Base-by-base conservation (phyloP, 2,113 vertebrate species). In the Haliaeetus leucogaster region DNA sequence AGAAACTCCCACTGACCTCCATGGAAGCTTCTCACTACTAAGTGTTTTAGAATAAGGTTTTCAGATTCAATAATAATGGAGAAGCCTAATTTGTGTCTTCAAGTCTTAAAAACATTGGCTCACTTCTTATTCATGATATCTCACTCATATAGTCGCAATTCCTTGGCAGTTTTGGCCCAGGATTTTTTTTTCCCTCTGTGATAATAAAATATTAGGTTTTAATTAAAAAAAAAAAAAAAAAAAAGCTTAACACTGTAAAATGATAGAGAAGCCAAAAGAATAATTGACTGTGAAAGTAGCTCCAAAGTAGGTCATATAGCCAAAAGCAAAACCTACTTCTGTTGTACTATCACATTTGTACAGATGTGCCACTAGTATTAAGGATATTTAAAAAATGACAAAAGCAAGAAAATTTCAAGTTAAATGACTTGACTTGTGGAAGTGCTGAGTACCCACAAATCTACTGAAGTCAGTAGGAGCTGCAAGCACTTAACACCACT, bases 271-370 rank as follows among this genome's bases (percentile, higher is more conserved):
- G 12, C 30, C 38, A 72, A 76, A 79, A 94, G 42, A 94, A 90
- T 79, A 88, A 91, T n/a, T 61, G 80, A 55, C 52, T 65, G 30
- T 94, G 81, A 89, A 94, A 96, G 38, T 32, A 92, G 19, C n/a
- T 96, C 26, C 34, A 62, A 97, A 95, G 63, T 96, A 95, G 95
- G 92, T 96, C 90, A 90, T 34, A 76, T 53, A 43, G 59, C 90
- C 91, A 90, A 95, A 92, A 95, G 71, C 73, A 94, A 74, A 90
- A 52, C 55, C 55, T 59, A 7, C 38, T 82, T 90, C 43, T 92
- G 16, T 85, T 95, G 40, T 68, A 72, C 40, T 94, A 62, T 79
- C 91, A 73, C 42, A n/a, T 63, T 82, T 5, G 4, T 32, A 68
- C 67, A 86, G 56, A 94, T 76, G 23, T 65, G 38, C 19, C 9